phyloP scores from a whole-genome alignment of 2,888 invertebrate genomes.

The Artemia sp. region DNA sequence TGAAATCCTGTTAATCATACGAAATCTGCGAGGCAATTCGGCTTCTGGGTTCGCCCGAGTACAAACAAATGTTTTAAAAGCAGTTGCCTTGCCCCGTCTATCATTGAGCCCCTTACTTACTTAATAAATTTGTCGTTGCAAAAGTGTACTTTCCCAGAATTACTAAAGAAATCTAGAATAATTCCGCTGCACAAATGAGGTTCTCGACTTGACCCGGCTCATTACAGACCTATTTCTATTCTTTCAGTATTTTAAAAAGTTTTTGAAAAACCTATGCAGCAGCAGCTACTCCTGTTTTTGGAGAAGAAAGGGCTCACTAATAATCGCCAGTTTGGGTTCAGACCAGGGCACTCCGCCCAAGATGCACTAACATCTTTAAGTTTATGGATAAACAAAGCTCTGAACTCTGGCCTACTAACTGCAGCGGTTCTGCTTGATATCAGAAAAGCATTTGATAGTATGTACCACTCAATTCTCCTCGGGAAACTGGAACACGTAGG shows the following conservation, averaged over 20 bases:
- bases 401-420: slow-evolving; percentile 5
- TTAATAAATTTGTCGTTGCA: no score
- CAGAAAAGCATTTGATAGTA: slow-evolving; percentile 13
- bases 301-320: no score
- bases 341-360: neutral
- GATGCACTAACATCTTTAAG: slow-evolving; percentile 1
- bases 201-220: no score
- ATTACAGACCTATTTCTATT: no score
- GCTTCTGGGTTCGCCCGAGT: neutral
- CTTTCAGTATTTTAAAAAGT: no score
- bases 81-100: neutral
- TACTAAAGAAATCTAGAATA: no score
- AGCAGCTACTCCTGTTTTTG: no score
- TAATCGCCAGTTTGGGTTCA: no score
- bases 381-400: slow-evolving; percentile 7
- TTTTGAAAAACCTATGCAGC: no score
- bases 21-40: neutral
- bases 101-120: neutral
- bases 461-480: neutral
- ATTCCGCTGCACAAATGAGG: no score
- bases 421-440: slow-evolving; percentile 6
- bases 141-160: no score
- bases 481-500: neutral
- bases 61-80: neutral
- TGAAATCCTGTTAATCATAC: slow-evolving; percentile 13